Conservation (phyloP, 2,113 vertebrate species). For the Pampusana beccarii region DNA sequence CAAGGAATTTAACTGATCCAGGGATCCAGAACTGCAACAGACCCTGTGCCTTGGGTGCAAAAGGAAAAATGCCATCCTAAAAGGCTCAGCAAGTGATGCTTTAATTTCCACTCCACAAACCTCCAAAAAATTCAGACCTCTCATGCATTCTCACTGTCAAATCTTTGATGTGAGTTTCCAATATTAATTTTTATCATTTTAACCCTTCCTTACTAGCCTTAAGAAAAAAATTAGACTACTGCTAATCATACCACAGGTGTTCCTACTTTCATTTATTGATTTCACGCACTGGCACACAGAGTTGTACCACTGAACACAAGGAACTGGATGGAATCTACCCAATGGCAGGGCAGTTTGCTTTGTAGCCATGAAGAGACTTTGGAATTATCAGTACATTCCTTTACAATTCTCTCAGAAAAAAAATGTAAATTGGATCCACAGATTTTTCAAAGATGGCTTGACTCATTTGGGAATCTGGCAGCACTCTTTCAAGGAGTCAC, state of each 20-base stretch:
- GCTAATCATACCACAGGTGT: background rate
- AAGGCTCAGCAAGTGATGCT: background rate
- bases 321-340: background rate
- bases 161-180: background rate
- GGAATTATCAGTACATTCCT: background rate
- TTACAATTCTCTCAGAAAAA: background rate
- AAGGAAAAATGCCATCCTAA: background rate
- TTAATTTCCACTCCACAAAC: background rate
- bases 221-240: background rate
- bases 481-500: background rate
- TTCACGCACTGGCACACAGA: background rate
- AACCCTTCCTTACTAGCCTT: background rate
- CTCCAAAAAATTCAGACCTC: background rate
- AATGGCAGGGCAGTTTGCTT: background rate
- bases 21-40: background rate
- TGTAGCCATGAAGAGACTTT: background rate
- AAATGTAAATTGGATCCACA: background rate
- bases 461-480: conserved; percentile 25
- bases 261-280: background rate
- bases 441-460: conserved; percentile 1
- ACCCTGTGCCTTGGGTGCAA: background rate
- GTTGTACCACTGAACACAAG: background rate
- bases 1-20: background rate
- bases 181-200: background rate
- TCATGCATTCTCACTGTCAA: background rate